Percentiles rank a stretch among this genome's conserved stretches.
Conservation (phyloP, 2,797 vertebrate genomes). For the Hippocampus kuda region DNA sequence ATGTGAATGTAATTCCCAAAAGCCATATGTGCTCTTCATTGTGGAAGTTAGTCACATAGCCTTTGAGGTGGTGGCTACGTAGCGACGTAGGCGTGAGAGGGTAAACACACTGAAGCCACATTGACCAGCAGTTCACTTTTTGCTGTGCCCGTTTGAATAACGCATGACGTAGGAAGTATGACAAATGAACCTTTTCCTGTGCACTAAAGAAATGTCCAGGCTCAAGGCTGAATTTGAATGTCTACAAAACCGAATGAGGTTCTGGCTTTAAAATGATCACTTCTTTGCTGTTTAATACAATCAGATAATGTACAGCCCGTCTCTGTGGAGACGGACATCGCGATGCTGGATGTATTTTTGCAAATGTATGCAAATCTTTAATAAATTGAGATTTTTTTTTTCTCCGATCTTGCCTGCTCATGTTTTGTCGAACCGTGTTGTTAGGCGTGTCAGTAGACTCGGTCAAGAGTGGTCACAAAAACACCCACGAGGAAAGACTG, state of each 20-base stretch:
- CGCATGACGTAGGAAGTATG: background rate
- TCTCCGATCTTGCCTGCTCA: background rate
- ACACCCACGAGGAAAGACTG: background rate
- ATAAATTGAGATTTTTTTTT: constrained; percentile 36
- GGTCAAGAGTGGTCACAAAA: background rate
- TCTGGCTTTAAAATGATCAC: constrained; percentile 1
- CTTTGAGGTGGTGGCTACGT: background rate
- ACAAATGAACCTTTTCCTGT: constrained; percentile 19
- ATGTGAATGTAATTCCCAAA: constrained; percentile 17
- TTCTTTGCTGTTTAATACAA: constrained; percentile 5
- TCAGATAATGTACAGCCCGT: constrained; percentile 3
- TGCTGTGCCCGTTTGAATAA: background rate
- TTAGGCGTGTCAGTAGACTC: background rate
- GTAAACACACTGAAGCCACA: background rate
- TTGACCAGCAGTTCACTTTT: background rate
- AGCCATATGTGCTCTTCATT: background rate
- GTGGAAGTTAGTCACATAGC: background rate
- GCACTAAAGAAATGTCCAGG: constrained; percentile 23
- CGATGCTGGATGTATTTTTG: constrained; percentile 45
- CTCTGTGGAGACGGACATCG: constrained; percentile 26
- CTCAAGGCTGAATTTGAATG: constrained; percentile 43
- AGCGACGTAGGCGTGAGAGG: background rate
- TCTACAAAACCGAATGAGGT: constrained; percentile 12
- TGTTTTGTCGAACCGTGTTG: background rate
- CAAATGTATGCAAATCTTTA: constrained; percentile 25